Base-by-base conservation (phyloP, 2,888 invertebrate species). In the Teleogryllus oceanicus region DNA sequence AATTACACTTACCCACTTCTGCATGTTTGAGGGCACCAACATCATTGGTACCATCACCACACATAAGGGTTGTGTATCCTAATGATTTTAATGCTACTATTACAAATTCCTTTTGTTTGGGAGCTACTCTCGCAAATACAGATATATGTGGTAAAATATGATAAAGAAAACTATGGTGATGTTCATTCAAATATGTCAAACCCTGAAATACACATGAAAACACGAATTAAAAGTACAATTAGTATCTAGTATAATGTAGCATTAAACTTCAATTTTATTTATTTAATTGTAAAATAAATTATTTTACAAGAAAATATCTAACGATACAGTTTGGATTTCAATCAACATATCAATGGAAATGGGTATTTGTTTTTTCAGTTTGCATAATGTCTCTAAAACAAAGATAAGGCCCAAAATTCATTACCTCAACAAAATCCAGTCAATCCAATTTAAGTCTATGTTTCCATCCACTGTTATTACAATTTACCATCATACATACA, bases 21-120 rank as follows among this genome's bases (percentile, higher is more conserved):
- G 99, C 98, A 88, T 99, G 99, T 88, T 99, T 99, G 78, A 99
- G 88, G 8, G 98, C 98, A 21, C 99, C 99, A 16, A 99, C 99
- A 88, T 99, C 99, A 87, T 99, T 99, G 2, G 99, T 99, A 80
- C 99, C 99, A 88, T 99, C 99, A 2, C 99, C 99, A 86, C 99
- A 99, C 99, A 99, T 99, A 2, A 99, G 89, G 0, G 98, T 97
- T 5, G 92, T 92, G 85, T 92, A 96, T 8, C 99, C 99, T 16
- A 95, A 88, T 50, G 92, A 90, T 86, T 97, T 98, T 79, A 99
- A 88, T 8, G 94, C 92, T 12, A 96, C 94, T 76, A 99, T 94
- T 2, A 99, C 94, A 85, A 93, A 94, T 88, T 99, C 99, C 88
- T 99, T 99, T 87, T 99, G 99, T 86, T 99, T 99, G 0, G 99